Evolutionary conservation across 2,113 vertebrate species (phyloP).

Genomic region (Alces alces): DNA sequence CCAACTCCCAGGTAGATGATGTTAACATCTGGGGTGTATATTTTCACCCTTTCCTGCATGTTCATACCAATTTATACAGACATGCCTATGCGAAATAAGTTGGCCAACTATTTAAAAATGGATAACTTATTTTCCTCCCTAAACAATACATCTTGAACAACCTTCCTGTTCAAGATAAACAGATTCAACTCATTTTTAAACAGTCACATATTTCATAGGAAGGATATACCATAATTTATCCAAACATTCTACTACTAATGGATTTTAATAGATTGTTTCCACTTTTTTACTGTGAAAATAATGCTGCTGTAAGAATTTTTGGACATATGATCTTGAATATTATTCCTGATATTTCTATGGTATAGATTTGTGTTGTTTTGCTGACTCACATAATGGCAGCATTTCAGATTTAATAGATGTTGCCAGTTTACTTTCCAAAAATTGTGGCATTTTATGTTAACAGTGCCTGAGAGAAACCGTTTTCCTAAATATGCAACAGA

Average conservation of each 20-base stretch:
- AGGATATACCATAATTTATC: neutral
- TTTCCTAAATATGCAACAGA: neutral
- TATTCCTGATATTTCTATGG: neutral
- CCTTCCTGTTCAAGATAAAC: neutral
- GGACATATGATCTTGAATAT: neutral
- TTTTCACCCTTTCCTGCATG: neutral
- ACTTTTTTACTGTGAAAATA: slow-evolving; percentile 10
- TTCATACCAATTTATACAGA: neutral
- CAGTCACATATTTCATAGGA: neutral
- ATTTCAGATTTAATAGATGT: slow-evolving; percentile 3
- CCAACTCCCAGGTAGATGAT: neutral
- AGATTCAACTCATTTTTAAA: slow-evolving; percentile 13
- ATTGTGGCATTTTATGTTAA: slow-evolving; percentile 14
- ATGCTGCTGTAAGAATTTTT: neutral
- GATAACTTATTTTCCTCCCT: neutral
- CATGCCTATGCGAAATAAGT: neutral
- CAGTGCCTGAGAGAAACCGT: neutral
- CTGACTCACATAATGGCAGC: neutral
- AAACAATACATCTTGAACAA: neutral
- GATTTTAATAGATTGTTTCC: neutral
- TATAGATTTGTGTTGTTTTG: slow-evolving; percentile 3
- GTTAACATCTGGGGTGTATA: neutral
- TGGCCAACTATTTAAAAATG: neutral
- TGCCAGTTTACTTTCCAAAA: slow-evolving; percentile 14
- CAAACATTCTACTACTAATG: neutral